These are phyloP conservation scores for Homarus gammarus DNA, from an alignment of 2,888 invertebrate species.

Conservation along the genomic window DNA sequence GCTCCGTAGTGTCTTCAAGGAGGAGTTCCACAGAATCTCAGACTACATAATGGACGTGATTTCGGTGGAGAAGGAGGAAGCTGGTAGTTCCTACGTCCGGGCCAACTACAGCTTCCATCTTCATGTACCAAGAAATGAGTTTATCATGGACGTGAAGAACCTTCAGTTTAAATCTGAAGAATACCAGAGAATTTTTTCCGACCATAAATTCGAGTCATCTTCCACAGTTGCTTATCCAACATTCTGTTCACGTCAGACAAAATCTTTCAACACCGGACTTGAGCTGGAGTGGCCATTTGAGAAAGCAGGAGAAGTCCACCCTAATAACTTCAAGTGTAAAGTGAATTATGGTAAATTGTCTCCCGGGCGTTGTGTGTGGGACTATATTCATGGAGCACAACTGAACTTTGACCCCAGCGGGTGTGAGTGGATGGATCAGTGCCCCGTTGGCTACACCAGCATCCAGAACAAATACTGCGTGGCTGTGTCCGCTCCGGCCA, in stretches of 20 bases:
- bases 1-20: neutral
- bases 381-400: slow-evolving; percentile 64
- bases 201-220: neutral
- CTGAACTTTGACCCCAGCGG: slow-evolving; percentile 17
- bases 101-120: slow-evolving; percentile 49
- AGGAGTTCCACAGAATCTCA: neutral
- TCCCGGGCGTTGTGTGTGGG: slow-evolving; percentile 47
- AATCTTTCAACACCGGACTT: neutral
- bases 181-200: neutral
- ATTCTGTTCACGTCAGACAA: neutral
- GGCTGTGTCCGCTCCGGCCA: neutral
- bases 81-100: neutral
- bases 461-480: slow-evolving; percentile 26
- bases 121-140: neutral
- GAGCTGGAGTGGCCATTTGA: slow-evolving; percentile 46
- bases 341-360: slow-evolving; percentile 16
- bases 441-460: slow-evolving; percentile 51
- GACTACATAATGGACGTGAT: slow-evolving; percentile 23
- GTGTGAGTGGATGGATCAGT: slow-evolving; percentile 57
- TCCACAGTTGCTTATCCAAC: slow-evolving; percentile 49
- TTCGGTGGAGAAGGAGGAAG: neutral
- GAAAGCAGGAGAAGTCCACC: slow-evolving; percentile 39
- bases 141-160: neutral
- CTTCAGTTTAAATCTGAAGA: neutral
- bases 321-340: slow-evolving; percentile 31